Percentiles rank a stretch among this genome's conserved stretches.
Evolutionary conservation across 2,113 vertebrate species (phyloP).

Genomic region (Tragelaphus scriptus): DNA sequence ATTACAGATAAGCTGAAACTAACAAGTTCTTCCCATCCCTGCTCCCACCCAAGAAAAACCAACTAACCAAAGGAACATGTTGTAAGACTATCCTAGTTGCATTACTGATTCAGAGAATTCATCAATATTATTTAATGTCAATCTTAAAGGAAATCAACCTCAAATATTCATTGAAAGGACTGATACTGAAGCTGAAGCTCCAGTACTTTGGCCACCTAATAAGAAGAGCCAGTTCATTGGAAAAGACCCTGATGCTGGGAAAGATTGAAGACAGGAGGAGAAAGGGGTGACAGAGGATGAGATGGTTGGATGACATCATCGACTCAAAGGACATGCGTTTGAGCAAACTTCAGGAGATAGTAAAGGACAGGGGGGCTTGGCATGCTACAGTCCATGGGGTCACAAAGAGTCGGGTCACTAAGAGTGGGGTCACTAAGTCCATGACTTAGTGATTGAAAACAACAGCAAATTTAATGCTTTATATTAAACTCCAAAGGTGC

Average conservation of each 20-base stretch:
- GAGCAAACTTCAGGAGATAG: not conserved
- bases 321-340: not conserved
- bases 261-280: not conserved
- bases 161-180: not conserved
- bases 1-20: not conserved
- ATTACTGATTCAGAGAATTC: not conserved
- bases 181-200: not conserved
- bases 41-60: not conserved
- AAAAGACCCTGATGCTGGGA: not conserved
- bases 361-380: not conserved
- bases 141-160: not conserved
- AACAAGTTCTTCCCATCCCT: accelerated
- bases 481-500: not conserved
- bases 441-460: not conserved
- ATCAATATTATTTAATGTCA: not conserved
- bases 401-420: not conserved
- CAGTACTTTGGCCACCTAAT: not conserved
- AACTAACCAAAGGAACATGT: not conserved
- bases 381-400: not conserved
- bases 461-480: not conserved
- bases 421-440: no score
- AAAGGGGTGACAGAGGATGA: not conserved
- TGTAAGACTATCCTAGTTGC: no score
- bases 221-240: not conserved
- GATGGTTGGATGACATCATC: not conserved